Evolutionary conservation across 1,140 invertebrate species (phyloP), one percentile per base, ranked within the genome.

Genomic region (Mactra quadrangularis): DNA sequence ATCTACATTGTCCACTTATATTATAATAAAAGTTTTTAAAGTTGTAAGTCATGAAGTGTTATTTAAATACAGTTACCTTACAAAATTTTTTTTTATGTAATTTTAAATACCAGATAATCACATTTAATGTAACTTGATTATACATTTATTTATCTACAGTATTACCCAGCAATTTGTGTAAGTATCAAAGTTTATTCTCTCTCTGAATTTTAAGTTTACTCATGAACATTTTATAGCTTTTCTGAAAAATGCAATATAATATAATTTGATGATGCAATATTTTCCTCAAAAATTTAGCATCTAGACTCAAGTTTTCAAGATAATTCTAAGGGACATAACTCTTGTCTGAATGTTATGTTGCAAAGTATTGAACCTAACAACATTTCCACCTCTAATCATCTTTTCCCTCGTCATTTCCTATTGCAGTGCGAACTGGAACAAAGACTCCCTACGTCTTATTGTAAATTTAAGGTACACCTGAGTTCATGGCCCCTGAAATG

Each of bases 401-500:
- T 74, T 86, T 87, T 83, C 82, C 86, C 85, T 82, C 77, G 53
- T 82, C 77, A 76, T 88, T 89, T 89, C 85, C 87, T 76, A 72
- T 89, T 89, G 70, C 87, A 90, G 89, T 82, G 71, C 59, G 79
- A 55, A 62, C 83, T 47, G 79, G 82, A 87, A 85, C 86, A 88
- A 87, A 88, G 87, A 86, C 77, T 71, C 83, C 82, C 86, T 87
- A 88, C 87, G 83, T 91, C 86, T 91, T 90, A 82, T 91, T 88
- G 88, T 75, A 82, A 84, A 82, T 87, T 87, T 86, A 94, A 95
- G 96, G 96, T 84, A 99, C 98, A 31, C 98, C 98, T 1, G 98
- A 99, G 94, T 99, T 99, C 94, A 99, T 99, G 98, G 98, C 98
- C 75, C 98, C 99, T 11, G 99, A 99, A 94, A 99, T 99, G 97